phyloP scores from a whole-genome alignment of 1,140 invertebrate genomes.

The Aradophagus sp. region DNA sequence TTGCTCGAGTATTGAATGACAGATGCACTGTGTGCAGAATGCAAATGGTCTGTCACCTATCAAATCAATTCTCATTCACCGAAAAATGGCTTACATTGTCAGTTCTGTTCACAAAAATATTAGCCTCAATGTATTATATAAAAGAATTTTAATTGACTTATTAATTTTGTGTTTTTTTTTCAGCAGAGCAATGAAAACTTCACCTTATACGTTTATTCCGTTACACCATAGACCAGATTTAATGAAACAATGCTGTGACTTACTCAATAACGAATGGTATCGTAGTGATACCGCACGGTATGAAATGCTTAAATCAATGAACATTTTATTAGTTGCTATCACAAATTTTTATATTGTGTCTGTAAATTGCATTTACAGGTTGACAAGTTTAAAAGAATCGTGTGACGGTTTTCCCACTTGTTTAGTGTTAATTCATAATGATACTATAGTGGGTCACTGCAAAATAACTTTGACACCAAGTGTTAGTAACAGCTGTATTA shows the following conservation, averaged over 20 bases:
- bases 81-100: slow-evolving; percentile 13
- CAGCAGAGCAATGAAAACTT: slow-evolving; percentile 65
- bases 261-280: slow-evolving; percentile 88
- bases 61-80: slow-evolving; percentile 2
- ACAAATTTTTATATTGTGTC: no score
- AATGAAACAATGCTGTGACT: slow-evolving; percentile 79
- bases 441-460: slow-evolving; percentile 82
- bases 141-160: no score
- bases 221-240: slow-evolving; percentile 82
- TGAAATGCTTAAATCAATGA: neutral
- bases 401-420: slow-evolving; percentile 83
- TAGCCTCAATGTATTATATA: no score
- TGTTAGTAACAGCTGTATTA: slow-evolving; percentile 80
- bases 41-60: slow-evolving; percentile 16
- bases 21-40: neutral
- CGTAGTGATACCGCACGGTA: slow-evolving; percentile 82
- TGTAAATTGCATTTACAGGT: slow-evolving; percentile 61
- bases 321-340: no score
- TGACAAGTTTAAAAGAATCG: slow-evolving; percentile 81
- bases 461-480: slow-evolving; percentile 82
- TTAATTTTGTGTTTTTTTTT: slow-evolving; percentile 29
- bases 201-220: slow-evolving; percentile 76
- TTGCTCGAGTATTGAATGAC: slow-evolving; percentile 10
- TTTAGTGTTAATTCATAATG: slow-evolving; percentile 79
- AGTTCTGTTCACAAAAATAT: slow-evolving; percentile 12